A percentile compares a stretch with the other conserved stretches of the same genome.
phyloP scores from a whole-genome alignment of 2,113 vertebrate species.

The Furnarius figulus region DNA sequence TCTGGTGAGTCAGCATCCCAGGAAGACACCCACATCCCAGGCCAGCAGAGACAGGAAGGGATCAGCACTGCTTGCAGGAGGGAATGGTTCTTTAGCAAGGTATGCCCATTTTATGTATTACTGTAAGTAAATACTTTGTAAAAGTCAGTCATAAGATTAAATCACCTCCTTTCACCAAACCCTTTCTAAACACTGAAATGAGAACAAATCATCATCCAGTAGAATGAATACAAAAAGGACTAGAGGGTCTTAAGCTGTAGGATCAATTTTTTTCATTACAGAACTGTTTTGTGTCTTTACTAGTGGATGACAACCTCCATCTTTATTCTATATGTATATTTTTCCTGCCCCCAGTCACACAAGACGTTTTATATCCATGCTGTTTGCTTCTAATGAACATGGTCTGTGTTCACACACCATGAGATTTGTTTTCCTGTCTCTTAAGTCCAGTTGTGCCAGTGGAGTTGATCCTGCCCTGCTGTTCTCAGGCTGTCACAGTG shows the following conservation, averaged over 20 bases:
- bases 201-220: neutral
- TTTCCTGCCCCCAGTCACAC: neutral
- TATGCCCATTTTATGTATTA: neutral
- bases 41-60: neutral
- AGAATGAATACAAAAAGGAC: neutral
- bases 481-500: neutral
- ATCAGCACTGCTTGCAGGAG: neutral
- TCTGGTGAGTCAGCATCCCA: neutral
- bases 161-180: neutral
- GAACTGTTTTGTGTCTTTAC: neutral
- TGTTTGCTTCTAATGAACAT: neutral
- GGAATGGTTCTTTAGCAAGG: neutral
- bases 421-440: neutral
- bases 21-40: neutral
- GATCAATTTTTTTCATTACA: neutral
- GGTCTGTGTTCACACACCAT: neutral
- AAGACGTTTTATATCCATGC: neutral
- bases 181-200: neutral
- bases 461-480: neutral
- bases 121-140: neutral
- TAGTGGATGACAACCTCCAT: neutral
- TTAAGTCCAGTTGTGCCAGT: neutral
- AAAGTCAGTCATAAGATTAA: neutral
- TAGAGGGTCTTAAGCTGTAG: neutral
- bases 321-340: neutral